A percentile compares a stretch with the other conserved stretches of the same genome.
phyloP scores from a whole-genome alignment of 2,888 invertebrate genomes.

The Eupsilia transversa region DNA sequence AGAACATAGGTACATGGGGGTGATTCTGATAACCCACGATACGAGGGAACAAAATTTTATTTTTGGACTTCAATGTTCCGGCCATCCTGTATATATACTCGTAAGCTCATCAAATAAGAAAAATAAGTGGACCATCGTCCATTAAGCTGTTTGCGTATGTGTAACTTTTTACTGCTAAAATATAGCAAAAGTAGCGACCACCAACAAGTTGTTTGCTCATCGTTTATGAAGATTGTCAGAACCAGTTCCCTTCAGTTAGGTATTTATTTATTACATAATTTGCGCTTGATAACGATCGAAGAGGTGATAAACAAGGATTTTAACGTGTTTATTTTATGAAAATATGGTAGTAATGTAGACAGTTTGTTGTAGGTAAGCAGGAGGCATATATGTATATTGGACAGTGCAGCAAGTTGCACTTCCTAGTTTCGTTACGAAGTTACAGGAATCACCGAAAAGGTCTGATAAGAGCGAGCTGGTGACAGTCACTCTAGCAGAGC shows the following conservation, averaged over 20 bases:
- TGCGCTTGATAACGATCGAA: conserved; percentile 30
- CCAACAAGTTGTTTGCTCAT: conserved; percentile 19
- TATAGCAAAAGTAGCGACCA: conserved; percentile 12
- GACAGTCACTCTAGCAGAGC: neutral
- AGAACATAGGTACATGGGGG: no score
- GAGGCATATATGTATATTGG: no score
- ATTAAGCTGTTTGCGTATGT: neutral
- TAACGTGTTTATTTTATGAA: conserved; percentile 41
- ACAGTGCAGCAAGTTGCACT: no score
- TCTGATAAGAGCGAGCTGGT: neutral
- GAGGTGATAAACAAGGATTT: conserved; percentile 35
- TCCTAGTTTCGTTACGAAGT: neutral
- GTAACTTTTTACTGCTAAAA: conserved; percentile 25
- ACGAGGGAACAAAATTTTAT: no score
- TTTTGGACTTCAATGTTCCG: no score
- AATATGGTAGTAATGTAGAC: conserved; percentile 4
- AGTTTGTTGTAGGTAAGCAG: neutral
- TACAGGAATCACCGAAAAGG: neutral
- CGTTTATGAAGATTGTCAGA: conserved; percentile 27
- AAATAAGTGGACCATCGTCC: neutral
- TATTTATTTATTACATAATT: conserved; percentile 56
- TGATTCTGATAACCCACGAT: no score
- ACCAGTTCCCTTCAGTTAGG: conserved; percentile 33
- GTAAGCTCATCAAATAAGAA: neutral
- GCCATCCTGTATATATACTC: no score